Base-by-base conservation (phyloP, 2,888 invertebrate genomes). In the Allophyes oxyacanthae region DNA sequence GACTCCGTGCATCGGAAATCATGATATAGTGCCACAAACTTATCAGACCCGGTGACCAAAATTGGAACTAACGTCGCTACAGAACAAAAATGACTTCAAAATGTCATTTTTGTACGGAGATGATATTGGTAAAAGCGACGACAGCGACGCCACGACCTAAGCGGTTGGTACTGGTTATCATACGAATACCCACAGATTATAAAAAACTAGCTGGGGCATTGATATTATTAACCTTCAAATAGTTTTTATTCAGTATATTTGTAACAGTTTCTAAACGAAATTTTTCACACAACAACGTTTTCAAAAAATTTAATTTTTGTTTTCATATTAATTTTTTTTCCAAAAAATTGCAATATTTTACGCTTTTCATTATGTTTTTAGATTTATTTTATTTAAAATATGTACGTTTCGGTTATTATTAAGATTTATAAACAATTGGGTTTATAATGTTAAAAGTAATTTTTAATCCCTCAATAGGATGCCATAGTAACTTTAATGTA, bases 321-420 rank as follows among this genome's bases (percentile, higher is more conserved):
- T 70, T 52, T 13, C 30, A 6, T 6, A 0, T n/a, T 11, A n/a
- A 25, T 14, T 53, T 36, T 45, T 34, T n/a, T 25, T 9, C 10
- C 37, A 15, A 32, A 15, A 15, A 28, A 43, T 51, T 48, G 67
- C 67, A 67, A 67, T 67, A 67, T 59, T 49, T 46, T 76, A 71
- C 56, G 59, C 54, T 28, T 72, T 68, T 14, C 43, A 59, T 72
- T 62, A 66, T 46, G 53, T 73, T 75, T 51, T 44, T 62, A 49
- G 50, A 51, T 54, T 67, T 45, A 67, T 67, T 67, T 54, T 54
- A 72, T 72, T 66, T 51, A 51, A 59, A 50, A 13, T 42, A 50
- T 8, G 33, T 71, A 48, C 2, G 38, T 57, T 40, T 57, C 32
- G 13, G 8, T 43, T 64, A 40, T 6, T 14, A 25, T 28, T 49